Percentiles rank a stretch among this genome's conserved stretches.
Conservation (phyloP, 35 echinoderm and acorn worm species). For the Amphiura filiformis region DNA sequence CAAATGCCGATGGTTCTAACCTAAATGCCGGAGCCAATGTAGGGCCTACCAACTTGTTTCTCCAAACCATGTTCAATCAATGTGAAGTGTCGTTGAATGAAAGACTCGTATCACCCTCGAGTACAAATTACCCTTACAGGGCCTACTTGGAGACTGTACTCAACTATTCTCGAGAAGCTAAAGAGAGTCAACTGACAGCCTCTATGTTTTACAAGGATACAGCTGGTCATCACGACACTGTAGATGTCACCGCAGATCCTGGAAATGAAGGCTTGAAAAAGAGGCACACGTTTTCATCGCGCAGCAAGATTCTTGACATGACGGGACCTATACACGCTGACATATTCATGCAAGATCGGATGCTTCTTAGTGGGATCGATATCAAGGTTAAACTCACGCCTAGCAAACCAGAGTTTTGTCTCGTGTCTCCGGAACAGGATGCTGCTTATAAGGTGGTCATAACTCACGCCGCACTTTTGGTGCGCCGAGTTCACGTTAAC, state of each 20-base stretch:
- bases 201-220: constrained; percentile 63
- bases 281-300: background rate
- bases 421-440: constrained; percentile 21
- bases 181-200: constrained; percentile 45
- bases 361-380: constrained; percentile 34
- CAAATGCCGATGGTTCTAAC: constrained; percentile 10
- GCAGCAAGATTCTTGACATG: constrained; percentile 46
- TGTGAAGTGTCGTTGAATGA: constrained; percentile 54
- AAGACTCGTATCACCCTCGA: constrained; percentile 50
- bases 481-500: constrained; percentile 28
- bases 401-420: constrained; percentile 28
- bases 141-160: constrained; percentile 45
- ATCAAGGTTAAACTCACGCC: constrained; percentile 34
- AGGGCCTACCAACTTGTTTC: constrained; percentile 49
- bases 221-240: constrained; percentile 20
- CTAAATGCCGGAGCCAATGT: constrained; percentile 7
- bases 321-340: constrained; percentile 55
- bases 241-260: constrained; percentile 19
- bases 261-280: constrained; percentile 50
- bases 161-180: constrained; percentile 43
- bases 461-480: constrained; percentile 3
- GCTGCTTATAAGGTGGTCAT: constrained; percentile 31
- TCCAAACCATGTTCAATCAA: constrained; percentile 47
- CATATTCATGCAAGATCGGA: constrained; percentile 39
- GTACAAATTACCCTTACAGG: constrained; percentile 41